Conservation (phyloP, 2,888 invertebrate genomes). For the Belgica antarctica region DNA sequence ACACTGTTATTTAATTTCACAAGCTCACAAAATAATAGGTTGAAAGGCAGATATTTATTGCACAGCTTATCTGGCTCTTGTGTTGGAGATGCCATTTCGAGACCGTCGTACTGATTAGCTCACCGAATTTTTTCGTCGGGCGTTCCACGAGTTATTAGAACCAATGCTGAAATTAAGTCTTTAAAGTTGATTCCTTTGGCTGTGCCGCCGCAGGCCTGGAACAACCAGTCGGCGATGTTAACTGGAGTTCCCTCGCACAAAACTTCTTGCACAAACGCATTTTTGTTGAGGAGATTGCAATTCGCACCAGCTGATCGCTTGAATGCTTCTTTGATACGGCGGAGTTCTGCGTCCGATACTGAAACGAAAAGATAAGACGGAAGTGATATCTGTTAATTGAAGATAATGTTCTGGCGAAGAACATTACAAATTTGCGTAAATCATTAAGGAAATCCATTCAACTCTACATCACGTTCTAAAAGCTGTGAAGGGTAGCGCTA, state of each 20-base stretch:
- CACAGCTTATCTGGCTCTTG: slow-evolving; percentile 1
- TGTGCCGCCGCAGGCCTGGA: slow-evolving; percentile 80
- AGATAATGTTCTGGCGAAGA: background rate
- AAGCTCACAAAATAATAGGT: slow-evolving; percentile 25
- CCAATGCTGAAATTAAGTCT: slow-evolving; percentile 81
- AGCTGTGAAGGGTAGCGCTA: background rate
- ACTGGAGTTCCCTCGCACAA: slow-evolving; percentile 81
- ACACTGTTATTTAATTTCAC: slow-evolving; percentile 31
- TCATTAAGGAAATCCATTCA: background rate
- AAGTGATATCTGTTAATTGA: background rate
- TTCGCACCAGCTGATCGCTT: slow-evolving; percentile 75
- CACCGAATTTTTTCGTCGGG: slow-evolving; percentile 81
- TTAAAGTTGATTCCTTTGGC: slow-evolving; percentile 76
- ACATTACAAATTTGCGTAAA: background rate
- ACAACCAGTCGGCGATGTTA: slow-evolving; percentile 79
- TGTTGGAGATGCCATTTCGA: no score
- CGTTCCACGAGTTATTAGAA: slow-evolving; percentile 79
- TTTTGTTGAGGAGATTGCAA: slow-evolving; percentile 66
- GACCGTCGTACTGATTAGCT: no score
- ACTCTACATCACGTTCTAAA: background rate
- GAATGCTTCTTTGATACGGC: slow-evolving; percentile 82
- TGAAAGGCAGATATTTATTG: slow-evolving; percentile 24
- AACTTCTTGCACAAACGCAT: slow-evolving; percentile 79
- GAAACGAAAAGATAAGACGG: slow-evolving; percentile 47
- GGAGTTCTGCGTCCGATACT: slow-evolving; percentile 82